Base-by-base conservation (phyloP, 2,888 invertebrate genomes). In the Watsonalla binaria region DNA sequence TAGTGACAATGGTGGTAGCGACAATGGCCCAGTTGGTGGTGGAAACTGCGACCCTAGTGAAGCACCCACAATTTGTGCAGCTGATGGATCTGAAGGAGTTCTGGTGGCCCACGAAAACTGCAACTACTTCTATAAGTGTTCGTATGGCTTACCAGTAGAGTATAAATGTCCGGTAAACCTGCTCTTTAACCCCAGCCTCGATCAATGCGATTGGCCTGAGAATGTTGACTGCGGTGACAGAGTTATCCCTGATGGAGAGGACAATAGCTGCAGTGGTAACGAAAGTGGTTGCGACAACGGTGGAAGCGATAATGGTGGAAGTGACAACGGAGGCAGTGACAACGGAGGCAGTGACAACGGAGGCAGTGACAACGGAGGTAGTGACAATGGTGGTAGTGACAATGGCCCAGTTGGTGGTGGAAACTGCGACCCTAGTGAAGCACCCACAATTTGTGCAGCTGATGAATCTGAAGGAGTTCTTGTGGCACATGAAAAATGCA, bases 401-500 rank as follows among this genome's bases (percentile, higher is more conserved):
- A 53, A 48, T 6, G 56, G 48, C 4, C 8, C 5, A 1, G 11
- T 11, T 11, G 42, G 46, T 9, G 46, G 46, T 8, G 48, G 48
- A 13, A 48, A 48, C 37, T 37, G 48, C 13, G 45, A 48, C 37
- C 48, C 48, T 5, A 48, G 37, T n/a, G 57, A 65, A 53, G 64
- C 70, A 7, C 62, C 66, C 0, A 48, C 52, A 9, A 69, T 76
- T 42, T 76, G 76, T 51, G 62, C 57, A 0, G 60, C 53, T 24
- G 57, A 55, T 0, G 62, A 55, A 5, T 71, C 72, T 5, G 65
- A 74, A 0, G 65, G 66, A 6, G 53, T 63, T 24, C 56, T 71
- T 5, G 55, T 76, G 6, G 72, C 74, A 24, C 74, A 76, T 35
- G 70, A 74, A 54, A 66, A 70, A 48, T 76, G 76, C 52, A 69